Conservation (phyloP, 2,113 vertebrate species). For the Lepus americanus region DNA sequence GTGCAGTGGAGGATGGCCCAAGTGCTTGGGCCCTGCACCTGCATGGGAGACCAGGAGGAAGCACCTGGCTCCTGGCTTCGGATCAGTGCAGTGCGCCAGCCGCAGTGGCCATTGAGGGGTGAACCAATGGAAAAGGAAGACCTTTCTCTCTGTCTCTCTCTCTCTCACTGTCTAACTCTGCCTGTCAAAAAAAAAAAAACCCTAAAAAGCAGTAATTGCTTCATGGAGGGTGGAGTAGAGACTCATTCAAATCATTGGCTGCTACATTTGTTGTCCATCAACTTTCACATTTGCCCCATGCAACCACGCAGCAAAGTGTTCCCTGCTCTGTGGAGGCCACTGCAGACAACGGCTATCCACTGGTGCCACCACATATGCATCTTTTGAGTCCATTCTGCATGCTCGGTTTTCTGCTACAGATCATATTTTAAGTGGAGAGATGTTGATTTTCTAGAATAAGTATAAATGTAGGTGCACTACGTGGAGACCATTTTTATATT, state of each 20-base stretch:
- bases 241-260: constrained; percentile 24
- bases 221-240: constrained; percentile 52
- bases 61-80: too few relatives aligned
- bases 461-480: constrained; percentile 49
- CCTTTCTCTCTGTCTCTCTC: too few relatives aligned
- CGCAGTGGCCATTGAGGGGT: too few relatives aligned
- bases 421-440: constrained; percentile 21
- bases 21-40: too few relatives aligned
- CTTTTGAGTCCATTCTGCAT: constrained; percentile 19
- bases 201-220: constrained; percentile 46
- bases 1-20: too few relatives aligned
- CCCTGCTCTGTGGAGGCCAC: background rate
- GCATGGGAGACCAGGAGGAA: too few relatives aligned
- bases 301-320: background rate
- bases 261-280: background rate
- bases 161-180: too few relatives aligned
- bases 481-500: constrained; percentile 59
- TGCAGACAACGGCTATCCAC: background rate
- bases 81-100: too few relatives aligned
- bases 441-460: constrained; percentile 67
- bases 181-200: constrained; percentile 58
- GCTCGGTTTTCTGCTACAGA: constrained; percentile 33
- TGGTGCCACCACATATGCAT: background rate
- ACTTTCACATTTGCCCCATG: background rate
- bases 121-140: too few relatives aligned